Evolutionary conservation across 2,797 vertebrate species (phyloP).

Genomic region (Perodicticus potto): DNA sequence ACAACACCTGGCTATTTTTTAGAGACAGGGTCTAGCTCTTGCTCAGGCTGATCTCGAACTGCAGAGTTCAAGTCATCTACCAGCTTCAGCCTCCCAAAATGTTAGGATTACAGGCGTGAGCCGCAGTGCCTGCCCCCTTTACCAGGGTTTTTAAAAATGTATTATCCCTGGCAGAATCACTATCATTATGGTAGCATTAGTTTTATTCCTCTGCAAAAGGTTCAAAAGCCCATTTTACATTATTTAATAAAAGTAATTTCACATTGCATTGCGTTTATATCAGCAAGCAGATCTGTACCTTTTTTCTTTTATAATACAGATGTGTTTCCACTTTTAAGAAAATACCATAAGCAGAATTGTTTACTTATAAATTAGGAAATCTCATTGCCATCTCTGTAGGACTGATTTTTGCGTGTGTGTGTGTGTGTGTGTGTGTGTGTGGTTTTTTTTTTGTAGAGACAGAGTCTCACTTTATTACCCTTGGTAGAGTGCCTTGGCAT

Average conservation of each 20-base stretch:
- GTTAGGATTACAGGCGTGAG: no score
- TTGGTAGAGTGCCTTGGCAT: no score
- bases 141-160: neutral
- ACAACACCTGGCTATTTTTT: no score
- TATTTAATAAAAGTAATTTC: constrained; percentile 45
- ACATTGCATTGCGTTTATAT: constrained; percentile 13
- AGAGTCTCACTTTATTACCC: no score
- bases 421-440: neutral
- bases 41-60: no score
- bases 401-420: neutral
- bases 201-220: constrained; percentile 15
- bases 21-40: no score
- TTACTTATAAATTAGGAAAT: constrained; percentile 57
- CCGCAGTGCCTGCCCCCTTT: no score
- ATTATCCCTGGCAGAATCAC: neutral
- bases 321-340: constrained; percentile 55
- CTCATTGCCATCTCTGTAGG: constrained; percentile 6
- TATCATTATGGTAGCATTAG: constrained; percentile 7
- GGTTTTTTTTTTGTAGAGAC: no score
- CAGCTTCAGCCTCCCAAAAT: no score
- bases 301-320: neutral
- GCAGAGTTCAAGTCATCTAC: no score
- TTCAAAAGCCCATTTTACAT: constrained; percentile 34
- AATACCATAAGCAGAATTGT: constrained; percentile 19
- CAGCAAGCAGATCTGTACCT: neutral